These are phyloP conservation scores for Aegotheles bennettii DNA, from an alignment of 2,113 vertebrate species.

Conservation along the genomic window DNA sequence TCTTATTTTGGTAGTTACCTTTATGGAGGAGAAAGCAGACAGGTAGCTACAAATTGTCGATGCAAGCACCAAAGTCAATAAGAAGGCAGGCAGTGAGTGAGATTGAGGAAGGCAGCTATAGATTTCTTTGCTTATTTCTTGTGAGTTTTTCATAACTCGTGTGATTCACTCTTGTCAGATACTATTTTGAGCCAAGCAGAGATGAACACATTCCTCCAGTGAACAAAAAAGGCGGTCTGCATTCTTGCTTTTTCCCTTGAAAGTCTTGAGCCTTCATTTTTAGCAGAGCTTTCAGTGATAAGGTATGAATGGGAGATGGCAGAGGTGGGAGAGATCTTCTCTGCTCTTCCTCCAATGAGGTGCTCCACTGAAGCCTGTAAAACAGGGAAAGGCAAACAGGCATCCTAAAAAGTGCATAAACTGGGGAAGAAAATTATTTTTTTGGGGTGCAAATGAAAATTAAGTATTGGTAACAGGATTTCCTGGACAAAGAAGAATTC, in stretches of 20 bases:
- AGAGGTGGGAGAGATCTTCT: not conserved
- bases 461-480: not conserved
- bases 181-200: slow-evolving; percentile 68
- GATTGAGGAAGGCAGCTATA: slow-evolving; percentile 73
- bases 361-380: not conserved
- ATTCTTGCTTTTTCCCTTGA: slow-evolving; percentile 36
- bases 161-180: slow-evolving; percentile 73
- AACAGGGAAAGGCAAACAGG: not conserved
- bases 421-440: not conserved
- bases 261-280: not conserved
- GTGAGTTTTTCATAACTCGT: slow-evolving; percentile 69
- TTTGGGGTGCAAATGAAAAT: not conserved
- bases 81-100: slow-evolving; percentile 61
- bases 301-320: not conserved
- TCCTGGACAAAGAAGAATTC: not conserved
- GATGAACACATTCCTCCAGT: slow-evolving; percentile 58
- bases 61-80: slow-evolving; percentile 70
- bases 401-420: not conserved
- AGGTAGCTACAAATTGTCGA: slow-evolving; percentile 45
- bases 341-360: not conserved
- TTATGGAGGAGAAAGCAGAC: slow-evolving; percentile 50
- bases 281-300: not conserved
- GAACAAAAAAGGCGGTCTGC: slow-evolving; percentile 38
- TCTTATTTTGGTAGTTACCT: not conserved
- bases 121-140: slow-evolving; percentile 74